Percentiles rank a stretch among this genome's conserved stretches.
These are phyloP conservation scores for Cossypha dichroa DNA, from an alignment of 2,797 vertebrate species.

Conservation along the genomic window DNA sequence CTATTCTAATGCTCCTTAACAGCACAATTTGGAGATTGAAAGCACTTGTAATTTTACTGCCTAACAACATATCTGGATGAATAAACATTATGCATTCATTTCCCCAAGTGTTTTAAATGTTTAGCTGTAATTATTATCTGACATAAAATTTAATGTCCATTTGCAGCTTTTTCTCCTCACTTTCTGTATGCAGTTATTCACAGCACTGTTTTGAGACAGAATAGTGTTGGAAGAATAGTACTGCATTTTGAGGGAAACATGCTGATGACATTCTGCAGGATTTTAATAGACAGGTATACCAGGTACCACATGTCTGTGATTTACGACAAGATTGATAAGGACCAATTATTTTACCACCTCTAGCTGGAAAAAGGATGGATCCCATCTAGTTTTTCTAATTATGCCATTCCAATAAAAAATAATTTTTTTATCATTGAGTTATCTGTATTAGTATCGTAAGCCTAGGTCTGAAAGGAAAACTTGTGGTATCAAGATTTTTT, in stretches of 20 bases:
- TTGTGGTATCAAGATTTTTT: not conserved
- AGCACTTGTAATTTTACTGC: not conserved
- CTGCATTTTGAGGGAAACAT: not conserved
- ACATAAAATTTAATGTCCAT: not conserved
- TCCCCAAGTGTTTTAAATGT: not conserved
- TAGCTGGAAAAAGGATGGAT: not conserved
- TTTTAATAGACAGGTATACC: not conserved
- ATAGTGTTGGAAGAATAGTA: not conserved
- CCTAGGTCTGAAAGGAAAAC: not conserved
- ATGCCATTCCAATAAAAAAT: not conserved
- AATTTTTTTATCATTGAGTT: not conserved
- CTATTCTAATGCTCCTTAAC: not conserved
- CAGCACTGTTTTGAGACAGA: not conserved
- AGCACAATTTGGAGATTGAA: not conserved
- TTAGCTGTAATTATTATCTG: constrained; percentile 6
- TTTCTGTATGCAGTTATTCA: not conserved
- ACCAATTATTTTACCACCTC: not conserved
- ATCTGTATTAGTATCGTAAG: not conserved
- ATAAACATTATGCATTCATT: not conserved
- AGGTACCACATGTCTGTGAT: not conserved
- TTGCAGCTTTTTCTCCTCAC: not conserved
- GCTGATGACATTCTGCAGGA: not conserved
- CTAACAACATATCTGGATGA: not conserved
- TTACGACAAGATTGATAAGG: not conserved
- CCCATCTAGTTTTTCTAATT: not conserved